Percentiles rank a stretch among this genome's conserved stretches.
Conservation (phyloP, 2,888 invertebrate genomes). For the Deilephila elpenor region DNA sequence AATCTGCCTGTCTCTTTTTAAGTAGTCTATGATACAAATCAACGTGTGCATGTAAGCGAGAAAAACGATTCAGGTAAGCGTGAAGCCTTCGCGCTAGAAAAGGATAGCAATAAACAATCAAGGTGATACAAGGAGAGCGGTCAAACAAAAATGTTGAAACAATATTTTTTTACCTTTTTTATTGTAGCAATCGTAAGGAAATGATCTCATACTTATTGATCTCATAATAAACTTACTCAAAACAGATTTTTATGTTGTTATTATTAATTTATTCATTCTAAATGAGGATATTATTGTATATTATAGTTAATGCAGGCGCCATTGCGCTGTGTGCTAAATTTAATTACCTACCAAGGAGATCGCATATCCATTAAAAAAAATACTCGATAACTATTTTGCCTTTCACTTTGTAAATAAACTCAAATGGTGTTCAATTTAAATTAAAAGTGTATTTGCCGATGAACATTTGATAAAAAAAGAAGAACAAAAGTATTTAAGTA, state of each 20-base stretch:
- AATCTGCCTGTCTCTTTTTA: conserved; percentile 26
- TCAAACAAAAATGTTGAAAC: conserved; percentile 69
- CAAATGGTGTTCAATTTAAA: too few relatives aligned
- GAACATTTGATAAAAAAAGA: too few relatives aligned
- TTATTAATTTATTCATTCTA: not conserved
- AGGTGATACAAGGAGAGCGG: conserved; percentile 72
- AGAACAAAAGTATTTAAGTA: too few relatives aligned
- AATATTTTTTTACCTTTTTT: conserved; percentile 61
- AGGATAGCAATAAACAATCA: conserved; percentile 61
- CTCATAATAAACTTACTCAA: conserved; percentile 22
- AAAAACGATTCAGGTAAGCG: conserved; percentile 56
- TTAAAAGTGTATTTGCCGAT: too few relatives aligned
- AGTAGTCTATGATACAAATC: conserved; percentile 63
- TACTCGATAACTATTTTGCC: too few relatives aligned
- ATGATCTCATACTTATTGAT: conserved; percentile 64
- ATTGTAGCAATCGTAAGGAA: conserved; percentile 68
- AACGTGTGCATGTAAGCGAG: conserved; percentile 71
- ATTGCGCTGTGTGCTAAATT: too few relatives aligned
- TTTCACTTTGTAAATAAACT: not conserved
- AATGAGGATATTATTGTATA: too few relatives aligned
- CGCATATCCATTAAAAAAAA: too few relatives aligned
- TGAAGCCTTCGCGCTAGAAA: conserved; percentile 49
- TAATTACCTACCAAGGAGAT: too few relatives aligned
- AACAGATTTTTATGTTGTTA: not conserved
- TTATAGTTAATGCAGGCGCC: too few relatives aligned